These are phyloP conservation scores for Tipula lateralis DNA, from an alignment of 2,888 invertebrate species.

Conservation along the genomic window DNA sequence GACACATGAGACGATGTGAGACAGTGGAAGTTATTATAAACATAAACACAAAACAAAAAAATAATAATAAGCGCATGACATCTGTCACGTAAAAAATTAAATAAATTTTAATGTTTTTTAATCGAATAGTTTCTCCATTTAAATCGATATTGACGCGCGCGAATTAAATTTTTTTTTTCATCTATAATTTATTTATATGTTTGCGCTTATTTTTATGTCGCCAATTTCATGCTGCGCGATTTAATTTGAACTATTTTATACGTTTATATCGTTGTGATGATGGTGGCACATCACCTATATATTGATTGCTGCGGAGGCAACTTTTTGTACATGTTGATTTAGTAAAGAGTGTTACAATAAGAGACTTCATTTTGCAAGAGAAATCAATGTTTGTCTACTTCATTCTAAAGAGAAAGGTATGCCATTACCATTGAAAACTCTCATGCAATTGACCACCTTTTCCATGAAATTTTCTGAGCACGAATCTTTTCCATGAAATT, in stretches of 20 bases:
- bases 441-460: too few relatives aligned
- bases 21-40: not conserved
- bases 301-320: not conserved
- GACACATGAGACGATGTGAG: not conserved
- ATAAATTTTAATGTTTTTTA: not conserved
- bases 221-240: constrained; percentile 11
- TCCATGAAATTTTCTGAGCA: too few relatives aligned
- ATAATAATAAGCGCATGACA: not conserved
- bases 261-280: not conserved
- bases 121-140: not conserved
- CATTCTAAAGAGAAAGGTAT: too few relatives aligned
- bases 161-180: not conserved
- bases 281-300: not conserved
- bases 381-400: too few relatives aligned
- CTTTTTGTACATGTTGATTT: not conserved
- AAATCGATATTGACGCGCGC: not conserved
- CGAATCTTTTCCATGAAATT: too few relatives aligned
- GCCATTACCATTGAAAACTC: too few relatives aligned
- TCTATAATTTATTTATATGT: not conserved
- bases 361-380: too few relatives aligned
- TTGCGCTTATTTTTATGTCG: not conserved
- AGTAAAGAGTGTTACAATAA: too few relatives aligned
- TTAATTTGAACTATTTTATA: not conserved
- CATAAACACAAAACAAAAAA: not conserved
- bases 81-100: not conserved